phyloP scores from a whole-genome alignment of 1,140 invertebrate genomes.

The Nomia melanderi region DNA sequence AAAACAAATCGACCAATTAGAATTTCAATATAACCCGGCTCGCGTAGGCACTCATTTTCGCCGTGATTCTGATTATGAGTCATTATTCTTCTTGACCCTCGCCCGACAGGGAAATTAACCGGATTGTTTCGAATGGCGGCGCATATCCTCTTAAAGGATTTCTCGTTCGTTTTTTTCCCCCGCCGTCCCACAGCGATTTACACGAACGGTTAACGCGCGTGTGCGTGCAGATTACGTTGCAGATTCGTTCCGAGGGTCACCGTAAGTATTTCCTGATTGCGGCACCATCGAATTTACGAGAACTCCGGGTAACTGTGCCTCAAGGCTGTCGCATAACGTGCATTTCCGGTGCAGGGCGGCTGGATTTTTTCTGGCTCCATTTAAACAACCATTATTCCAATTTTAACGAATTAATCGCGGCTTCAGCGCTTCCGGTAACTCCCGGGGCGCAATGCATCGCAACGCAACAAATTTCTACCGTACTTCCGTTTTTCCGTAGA shows the following conservation, averaged over 20 bases:
- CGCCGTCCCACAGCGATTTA: background rate
- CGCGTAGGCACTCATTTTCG: background rate
- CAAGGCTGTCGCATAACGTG: background rate
- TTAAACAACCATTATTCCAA: no score
- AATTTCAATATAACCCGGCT: background rate
- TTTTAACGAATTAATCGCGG: no score
- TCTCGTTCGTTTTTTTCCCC: background rate
- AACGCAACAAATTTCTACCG: no score
- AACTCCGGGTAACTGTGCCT: background rate
- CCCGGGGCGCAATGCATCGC: no score
- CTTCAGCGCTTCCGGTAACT: no score
- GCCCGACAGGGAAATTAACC: constrained; percentile 58
- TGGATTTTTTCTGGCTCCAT: no score
- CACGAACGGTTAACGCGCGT: background rate
- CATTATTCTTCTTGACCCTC: constrained; percentile 31
- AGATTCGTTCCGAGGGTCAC: constrained; percentile 24
- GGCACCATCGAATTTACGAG: constrained; percentile 4
- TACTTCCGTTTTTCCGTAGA: no score
- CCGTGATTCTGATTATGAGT: background rate
- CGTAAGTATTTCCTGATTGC: constrained; percentile 31
- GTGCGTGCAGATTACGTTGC: constrained; percentile 27
- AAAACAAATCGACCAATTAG: constrained; percentile 1
- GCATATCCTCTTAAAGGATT: constrained; percentile 62
- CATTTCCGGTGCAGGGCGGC: background rate
- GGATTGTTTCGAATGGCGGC: constrained; percentile 61